A percentile compares a stretch with the other conserved stretches of the same genome.
Conservation (phyloP, 2,888 invertebrate genomes). For the Horisme vitalbata region DNA sequence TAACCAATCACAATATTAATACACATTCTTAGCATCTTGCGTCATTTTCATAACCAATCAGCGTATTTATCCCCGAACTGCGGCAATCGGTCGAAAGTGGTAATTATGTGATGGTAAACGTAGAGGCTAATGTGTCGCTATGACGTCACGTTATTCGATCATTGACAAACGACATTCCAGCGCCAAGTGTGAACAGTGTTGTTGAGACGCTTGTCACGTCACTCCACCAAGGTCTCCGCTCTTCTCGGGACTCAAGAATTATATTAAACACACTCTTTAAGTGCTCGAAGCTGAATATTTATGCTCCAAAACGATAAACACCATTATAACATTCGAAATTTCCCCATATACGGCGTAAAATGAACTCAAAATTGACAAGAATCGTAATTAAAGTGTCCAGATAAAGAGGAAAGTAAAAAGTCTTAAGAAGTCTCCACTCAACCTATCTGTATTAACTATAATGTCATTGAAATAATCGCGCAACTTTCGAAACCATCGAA, state of each 20-base stretch:
- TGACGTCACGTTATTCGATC: slow-evolving; percentile 78
- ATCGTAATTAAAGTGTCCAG: slow-evolving; percentile 27
- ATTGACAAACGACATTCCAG: slow-evolving; percentile 81
- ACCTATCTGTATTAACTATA: slow-evolving; percentile 18
- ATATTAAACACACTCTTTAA: slow-evolving; percentile 42
- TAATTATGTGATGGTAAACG: slow-evolving; percentile 60
- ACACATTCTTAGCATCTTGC: slow-evolving; percentile 58
- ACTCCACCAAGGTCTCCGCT: slow-evolving; percentile 72
- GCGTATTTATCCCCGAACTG: slow-evolving; percentile 57
- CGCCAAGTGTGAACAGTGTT: slow-evolving; percentile 69
- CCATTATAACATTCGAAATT: slow-evolving; percentile 36
- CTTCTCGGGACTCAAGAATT: slow-evolving; percentile 57
- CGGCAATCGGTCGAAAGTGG: slow-evolving; percentile 55
- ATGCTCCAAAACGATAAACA: slow-evolving; percentile 38
- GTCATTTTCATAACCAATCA: slow-evolving; percentile 61
- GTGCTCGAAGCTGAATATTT: slow-evolving; percentile 48
- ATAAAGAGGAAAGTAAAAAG: slow-evolving; percentile 25
- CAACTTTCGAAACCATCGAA: slow-evolving; percentile 41
- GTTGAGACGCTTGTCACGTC: slow-evolving; percentile 72
- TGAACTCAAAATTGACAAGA: slow-evolving; percentile 22
- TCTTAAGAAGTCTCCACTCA: no score
- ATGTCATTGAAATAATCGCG: slow-evolving; percentile 35
- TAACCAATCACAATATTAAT: slow-evolving; percentile 31
- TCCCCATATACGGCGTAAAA: slow-evolving; percentile 15
- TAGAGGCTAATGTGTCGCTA: slow-evolving; percentile 57